These are phyloP conservation scores for Hanleya hanleyi DNA, from an alignment of 2,888 invertebrate species.

Conservation along the genomic window DNA sequence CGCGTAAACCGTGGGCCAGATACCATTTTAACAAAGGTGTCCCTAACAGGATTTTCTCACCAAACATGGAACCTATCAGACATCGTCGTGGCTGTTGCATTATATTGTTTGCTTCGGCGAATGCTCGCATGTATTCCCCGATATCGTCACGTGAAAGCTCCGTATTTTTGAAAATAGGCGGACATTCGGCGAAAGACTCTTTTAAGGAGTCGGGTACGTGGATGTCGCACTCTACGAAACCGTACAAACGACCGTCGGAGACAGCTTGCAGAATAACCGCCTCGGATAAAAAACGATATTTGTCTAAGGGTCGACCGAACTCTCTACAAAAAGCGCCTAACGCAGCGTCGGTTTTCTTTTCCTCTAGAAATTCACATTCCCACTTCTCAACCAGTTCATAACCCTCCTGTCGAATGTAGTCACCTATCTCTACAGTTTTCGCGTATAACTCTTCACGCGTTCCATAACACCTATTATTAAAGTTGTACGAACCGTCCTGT, in stretches of 20 bases:
- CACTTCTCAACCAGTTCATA: neutral
- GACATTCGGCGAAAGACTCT: neutral
- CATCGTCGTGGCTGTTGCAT: neutral
- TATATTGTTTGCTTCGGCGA: neutral
- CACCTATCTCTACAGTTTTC: neutral
- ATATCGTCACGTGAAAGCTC: neutral
- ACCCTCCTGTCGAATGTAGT: neutral
- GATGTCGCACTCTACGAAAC: neutral
- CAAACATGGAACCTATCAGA: neutral
- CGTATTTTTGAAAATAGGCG: neutral
- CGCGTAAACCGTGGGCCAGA: neutral
- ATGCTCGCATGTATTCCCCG: neutral
- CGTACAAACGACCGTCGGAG: neutral
- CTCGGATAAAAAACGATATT: no score
- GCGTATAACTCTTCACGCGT: neutral
- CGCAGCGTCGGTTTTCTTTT: neutral
- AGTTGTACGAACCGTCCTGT: neutral
- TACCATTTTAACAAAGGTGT: neutral
- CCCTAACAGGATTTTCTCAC: neutral
- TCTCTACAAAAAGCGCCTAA: neutral
- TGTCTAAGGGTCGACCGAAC: no score
- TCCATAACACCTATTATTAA: neutral
- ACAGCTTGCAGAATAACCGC: neutral
- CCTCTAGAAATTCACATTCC: neutral
- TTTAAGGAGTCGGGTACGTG: neutral